Evolutionary conservation across 2,888 invertebrate species (phyloP), one percentile per base, ranked within the genome.

Genomic region (Dendrolimus houi): DNA sequence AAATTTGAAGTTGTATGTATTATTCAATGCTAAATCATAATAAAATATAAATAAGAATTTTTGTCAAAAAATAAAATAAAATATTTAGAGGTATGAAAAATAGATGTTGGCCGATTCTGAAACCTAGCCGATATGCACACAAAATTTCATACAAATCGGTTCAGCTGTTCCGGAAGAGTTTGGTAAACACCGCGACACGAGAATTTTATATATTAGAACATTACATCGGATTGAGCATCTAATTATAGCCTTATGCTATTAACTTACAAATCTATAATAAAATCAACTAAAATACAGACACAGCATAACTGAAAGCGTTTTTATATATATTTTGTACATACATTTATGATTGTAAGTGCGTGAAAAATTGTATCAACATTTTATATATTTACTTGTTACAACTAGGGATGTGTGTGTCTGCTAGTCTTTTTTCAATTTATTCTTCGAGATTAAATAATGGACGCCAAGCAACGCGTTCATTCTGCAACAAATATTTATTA

Each of bases 381-480:
- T 52, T 58, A 62, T 58, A 56, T 60, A 60, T 61, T 47, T 8
- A 47, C 12, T 47, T 47, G 9, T 47, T 47, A 41, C 60, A 61
- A 56, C 60, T 29, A 29, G 29, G 29, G 29, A 6, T 29, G 29
- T 29, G 29, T 29, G 6, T 29, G 8, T 47, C 64, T 56, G 56
- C 72, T 78, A 85, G 57, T 83, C 80, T 67, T 75, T 69, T 69
- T 74, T 75, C 54, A 62, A 62, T 72, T 75, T 80, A 78, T 79
- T 83, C 79, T 75, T 83, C 54, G 64, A 67, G 62, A 85, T 75
- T 68, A 86, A 74, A 74, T 77, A 85, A 82, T 85, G 87, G 85
- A 81, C 79, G 71, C 85, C 83, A 56, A 77, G 59, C 53, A 83
- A 56, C 59, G 82, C 83, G 69, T 81, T 87, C 88, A 85, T 74